Base-by-base conservation (phyloP, 1,140 invertebrate species). In the Epicauta chinensis region DNA sequence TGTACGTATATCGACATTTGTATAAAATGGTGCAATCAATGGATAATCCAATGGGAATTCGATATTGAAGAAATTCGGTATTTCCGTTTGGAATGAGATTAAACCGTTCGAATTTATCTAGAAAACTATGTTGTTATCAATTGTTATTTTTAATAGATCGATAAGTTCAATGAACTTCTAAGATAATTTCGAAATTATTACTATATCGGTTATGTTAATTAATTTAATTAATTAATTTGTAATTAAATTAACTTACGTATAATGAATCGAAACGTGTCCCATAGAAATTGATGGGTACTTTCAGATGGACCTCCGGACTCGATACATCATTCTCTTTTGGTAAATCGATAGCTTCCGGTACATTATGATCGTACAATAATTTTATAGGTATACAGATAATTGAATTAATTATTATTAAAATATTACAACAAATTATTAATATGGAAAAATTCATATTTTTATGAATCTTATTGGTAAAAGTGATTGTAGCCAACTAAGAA, bases 31-130 rank as follows among this genome's bases (percentile, higher is more conserved):
- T 0, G 93, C 89, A 54, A 97, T 91, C 0, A 90, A 79, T 0
- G 92, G 87, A 70, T 92, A 91, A 51, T 91, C 89, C 51, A 95
- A 71, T 3, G 93, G 93, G 70, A 97, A 93, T 61, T 91, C 85
- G 10, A 87, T 81, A 66, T 93, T 93, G 56, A 91, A 79, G 65
- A 91, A 94, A 37, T 78, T 78, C 12, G 89, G 82, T 49, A 95
- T 85, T 39, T 93, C 85, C 9, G 87, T 86, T 56, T 86, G 75
- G 65, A 97, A 95, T 2, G 93, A 92, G n/a, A 97, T 61, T 10
- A 95, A 75, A 17, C 93, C 93, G 75, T 93, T 94, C 64, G 82
- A 85, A 69, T 95, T 96, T 40, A 97, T 82, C 93, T 96, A 74
- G 11, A 47, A 46, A 23, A 7, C 51, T 16, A 46, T 13, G 12